Evolutionary conservation across 2,797 vertebrate genomes (phyloP).

Genomic region (Lepidocolaptes lacrymiger): DNA sequence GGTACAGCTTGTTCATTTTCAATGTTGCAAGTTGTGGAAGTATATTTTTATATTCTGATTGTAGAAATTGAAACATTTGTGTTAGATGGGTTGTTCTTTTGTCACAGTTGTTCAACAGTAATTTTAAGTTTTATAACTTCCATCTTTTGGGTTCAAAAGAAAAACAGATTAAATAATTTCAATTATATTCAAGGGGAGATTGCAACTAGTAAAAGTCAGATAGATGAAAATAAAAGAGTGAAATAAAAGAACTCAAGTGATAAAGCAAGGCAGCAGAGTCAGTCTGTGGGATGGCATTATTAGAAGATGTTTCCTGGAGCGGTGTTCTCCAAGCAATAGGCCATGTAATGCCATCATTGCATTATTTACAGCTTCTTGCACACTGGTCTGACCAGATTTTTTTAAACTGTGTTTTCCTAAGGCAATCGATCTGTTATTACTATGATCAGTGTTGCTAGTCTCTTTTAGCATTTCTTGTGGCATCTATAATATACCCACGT

Average conservation of each 20-base stretch:
- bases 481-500: not conserved
- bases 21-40: not conserved
- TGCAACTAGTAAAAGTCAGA: not conserved
- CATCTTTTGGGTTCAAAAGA: not conserved
- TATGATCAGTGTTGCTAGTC: not conserved
- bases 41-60: constrained; percentile 1
- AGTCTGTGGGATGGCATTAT: constrained; percentile 1
- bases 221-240: not conserved
- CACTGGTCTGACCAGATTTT: constrained; percentile 32
- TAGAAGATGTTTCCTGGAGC: constrained; percentile 21
- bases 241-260: constrained; percentile 32
- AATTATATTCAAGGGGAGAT: not conserved
- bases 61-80: not conserved
- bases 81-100: not conserved
- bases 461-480: not conserved
- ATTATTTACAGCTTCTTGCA: constrained; percentile 55
- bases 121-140: not conserved
- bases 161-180: constrained; percentile 16
- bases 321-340: not conserved
- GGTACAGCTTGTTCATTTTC: not conserved
- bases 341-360: constrained; percentile 49
- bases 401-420: constrained; percentile 48
- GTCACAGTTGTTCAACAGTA: not conserved
- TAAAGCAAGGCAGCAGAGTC: not conserved
- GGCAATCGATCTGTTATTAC: constrained; percentile 31